Percentiles rank a stretch among this genome's conserved stretches.
phyloP scores from a whole-genome alignment of 2,113 vertebrate genomes.

The Smithornis capensis region DNA sequence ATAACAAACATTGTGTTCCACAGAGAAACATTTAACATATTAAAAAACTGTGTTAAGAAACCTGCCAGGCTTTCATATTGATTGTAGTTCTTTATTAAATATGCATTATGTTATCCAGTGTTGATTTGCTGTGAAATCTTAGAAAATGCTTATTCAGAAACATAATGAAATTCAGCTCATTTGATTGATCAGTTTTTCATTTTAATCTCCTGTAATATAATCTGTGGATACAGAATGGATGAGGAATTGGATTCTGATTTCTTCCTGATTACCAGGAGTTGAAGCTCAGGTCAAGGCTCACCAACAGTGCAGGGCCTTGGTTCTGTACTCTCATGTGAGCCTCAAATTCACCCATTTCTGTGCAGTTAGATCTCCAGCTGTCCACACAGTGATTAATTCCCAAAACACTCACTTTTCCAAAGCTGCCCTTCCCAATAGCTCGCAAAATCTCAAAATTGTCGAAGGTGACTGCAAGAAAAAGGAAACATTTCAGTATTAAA shows the following conservation, averaged over 20 bases:
- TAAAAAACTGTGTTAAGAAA: background rate
- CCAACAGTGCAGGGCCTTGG: background rate
- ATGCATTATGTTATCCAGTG: background rate
- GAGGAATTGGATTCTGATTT: background rate
- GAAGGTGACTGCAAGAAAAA: slow-evolving; percentile 87
- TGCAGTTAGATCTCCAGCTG: background rate
- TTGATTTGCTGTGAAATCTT: background rate
- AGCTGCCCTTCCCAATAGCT: slow-evolving; percentile 98
- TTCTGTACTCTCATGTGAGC: background rate
- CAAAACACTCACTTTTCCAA: slow-evolving; percentile 90
- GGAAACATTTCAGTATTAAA: slow-evolving; percentile 5
- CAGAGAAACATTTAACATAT: background rate
- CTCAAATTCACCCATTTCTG: background rate
- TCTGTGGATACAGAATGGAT: background rate
- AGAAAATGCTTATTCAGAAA: background rate
- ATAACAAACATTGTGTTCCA: background rate
- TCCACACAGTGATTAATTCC: background rate
- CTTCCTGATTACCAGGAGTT: background rate
- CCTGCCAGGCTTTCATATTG: background rate
- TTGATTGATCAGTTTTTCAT: background rate
- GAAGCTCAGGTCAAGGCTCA: background rate
- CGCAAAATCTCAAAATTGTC: slow-evolving; percentile 97
- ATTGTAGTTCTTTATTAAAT: background rate
- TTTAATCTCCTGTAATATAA: slow-evolving; percentile 1
- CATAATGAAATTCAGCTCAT: background rate